Evolutionary conservation across 2,797 vertebrate genomes (phyloP).

Genomic region (Bovichtus diacanthus): DNA sequence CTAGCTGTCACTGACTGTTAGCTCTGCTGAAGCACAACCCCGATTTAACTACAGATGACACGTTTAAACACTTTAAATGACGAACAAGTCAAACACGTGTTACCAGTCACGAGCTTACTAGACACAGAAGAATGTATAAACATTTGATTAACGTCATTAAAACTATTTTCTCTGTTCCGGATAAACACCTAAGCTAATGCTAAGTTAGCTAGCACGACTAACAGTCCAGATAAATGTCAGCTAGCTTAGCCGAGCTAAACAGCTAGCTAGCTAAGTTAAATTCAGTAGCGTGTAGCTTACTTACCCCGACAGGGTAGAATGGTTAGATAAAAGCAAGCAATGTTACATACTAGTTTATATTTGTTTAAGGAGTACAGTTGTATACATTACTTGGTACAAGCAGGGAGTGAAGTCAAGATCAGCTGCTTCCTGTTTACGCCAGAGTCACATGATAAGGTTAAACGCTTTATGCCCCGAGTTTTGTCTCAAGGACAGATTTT

Average conservation of each 20-base stretch:
- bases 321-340: constrained; percentile 2
- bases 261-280: constrained; percentile 4
- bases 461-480: fast-evolving
- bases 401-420: constrained; percentile 64
- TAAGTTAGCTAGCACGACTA: constrained; percentile 60
- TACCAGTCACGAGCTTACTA: fast-evolving
- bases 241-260: constrained; percentile 34
- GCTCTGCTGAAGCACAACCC: background rate
- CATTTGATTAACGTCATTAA: background rate
- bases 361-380: background rate
- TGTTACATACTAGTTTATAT: background rate
- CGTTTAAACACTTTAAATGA: background rate
- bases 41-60: background rate
- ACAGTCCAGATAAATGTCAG: background rate
- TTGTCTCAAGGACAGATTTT: too few species aligned
- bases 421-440: constrained; percentile 84
- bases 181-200: constrained; percentile 66
- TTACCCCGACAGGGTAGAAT: constrained; percentile 37
- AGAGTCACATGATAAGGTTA: constrained; percentile 69
- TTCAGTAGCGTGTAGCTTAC: constrained; percentile 2
- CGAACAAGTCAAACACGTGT: too few species aligned
- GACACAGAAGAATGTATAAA: fast-evolving
- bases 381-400: constrained; percentile 67
- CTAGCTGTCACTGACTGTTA: constrained; percentile 13
- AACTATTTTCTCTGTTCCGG: constrained; percentile 8